Conservation (phyloP, 2,113 vertebrate species). For the Aix galericulata region DNA sequence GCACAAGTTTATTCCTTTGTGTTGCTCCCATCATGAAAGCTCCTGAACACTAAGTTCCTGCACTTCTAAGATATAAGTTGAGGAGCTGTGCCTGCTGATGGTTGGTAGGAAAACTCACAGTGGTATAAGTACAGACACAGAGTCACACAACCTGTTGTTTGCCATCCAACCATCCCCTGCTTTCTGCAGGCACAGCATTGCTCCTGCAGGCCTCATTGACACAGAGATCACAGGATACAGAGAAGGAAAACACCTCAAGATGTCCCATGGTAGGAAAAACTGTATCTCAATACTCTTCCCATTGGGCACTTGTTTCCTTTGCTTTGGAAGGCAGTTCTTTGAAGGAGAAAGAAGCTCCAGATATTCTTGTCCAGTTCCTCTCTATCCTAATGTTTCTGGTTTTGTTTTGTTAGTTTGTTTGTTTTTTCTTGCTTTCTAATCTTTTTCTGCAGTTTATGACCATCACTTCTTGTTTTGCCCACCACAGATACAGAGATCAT, state of each 20-base stretch:
- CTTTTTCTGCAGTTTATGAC: neutral
- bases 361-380: neutral
- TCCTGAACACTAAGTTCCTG: neutral
- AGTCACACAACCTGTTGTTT: neutral
- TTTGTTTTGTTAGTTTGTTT: no score
- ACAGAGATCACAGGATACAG: neutral
- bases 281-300: fast-evolving
- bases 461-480: neutral
- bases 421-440: neutral
- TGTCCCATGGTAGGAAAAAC: neutral
- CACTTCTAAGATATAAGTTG: neutral
- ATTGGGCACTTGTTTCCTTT: neutral
- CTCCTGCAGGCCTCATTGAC: neutral
- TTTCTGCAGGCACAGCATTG: neutral
- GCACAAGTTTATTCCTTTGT: neutral
- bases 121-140: neutral
- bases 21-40: neutral
- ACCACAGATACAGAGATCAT: neutral
- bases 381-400: no score
- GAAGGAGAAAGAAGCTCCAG: neutral
- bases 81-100: neutral
- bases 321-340: neutral
- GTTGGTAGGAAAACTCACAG: neutral
- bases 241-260: neutral
- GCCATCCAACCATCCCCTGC: neutral